Evolutionary conservation across 2,888 invertebrate species (phyloP), one percentile per base, ranked within the genome.

Genomic region (Phalangium opilio): DNA sequence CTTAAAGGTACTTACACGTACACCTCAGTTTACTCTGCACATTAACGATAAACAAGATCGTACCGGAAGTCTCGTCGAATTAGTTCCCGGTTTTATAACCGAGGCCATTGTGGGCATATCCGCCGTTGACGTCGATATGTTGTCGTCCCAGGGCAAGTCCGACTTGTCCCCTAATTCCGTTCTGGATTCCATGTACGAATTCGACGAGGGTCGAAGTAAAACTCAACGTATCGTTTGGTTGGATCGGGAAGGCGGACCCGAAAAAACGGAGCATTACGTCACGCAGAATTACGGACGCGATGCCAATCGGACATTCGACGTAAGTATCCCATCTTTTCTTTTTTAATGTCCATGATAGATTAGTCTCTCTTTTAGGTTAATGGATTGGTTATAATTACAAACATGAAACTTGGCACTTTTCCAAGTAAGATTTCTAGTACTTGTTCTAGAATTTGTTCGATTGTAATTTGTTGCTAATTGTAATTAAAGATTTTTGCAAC

Each of bases 31-130:
- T 36, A 61, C 61, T 43, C 59, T 73, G 27, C 59, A 60, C 27
- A 60, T 75, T n/a, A 74, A 73, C 59, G 66, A 67, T 42, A 69
- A 70, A 14, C 74, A 75, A 59, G 74, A 75, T 56, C 69, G 71
- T 57, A 69, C 67, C n/a, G 67, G 69, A 18, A 67, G 72, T 55
- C 67, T 68, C 2, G 66, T 74, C 11, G 74, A 75, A 60, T 61
- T 71, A 12, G 64, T 69, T 15, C 66, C 68, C 2, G 62, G 64
- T 21, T 69, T 71, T 14, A 67, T 70, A 19, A 70, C 71, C 2
- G 73, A 72, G 10, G 67, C 74, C 1, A 72, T 70, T 51, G 68
- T 73, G 48, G 72, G 70, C 1, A 65, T 70, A 43, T 67, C 69
- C 36, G 71, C 68, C 10, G 63, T 67, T 44, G 58, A 64, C 38